Base-by-base conservation (phyloP, 2,797 vertebrate genomes). In the Mico argentatus region DNA sequence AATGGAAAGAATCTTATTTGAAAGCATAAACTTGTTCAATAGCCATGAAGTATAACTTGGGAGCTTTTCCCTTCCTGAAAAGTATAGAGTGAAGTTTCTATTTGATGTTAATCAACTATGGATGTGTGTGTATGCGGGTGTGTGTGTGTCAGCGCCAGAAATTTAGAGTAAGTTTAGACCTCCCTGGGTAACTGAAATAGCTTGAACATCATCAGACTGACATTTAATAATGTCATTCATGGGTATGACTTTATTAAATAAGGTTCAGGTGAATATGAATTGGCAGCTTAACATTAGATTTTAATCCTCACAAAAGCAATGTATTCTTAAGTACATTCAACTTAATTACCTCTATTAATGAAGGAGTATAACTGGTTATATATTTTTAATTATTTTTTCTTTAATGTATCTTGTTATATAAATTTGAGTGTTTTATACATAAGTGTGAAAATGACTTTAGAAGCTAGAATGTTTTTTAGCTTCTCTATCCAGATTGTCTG, bases 221-320 rank as follows among this genome's bases (percentile, higher is more conserved):
- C 24, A 88, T 41, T 79, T 88, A 91, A 46, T 86, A 84, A 44
- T 88, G 30, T 77, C 24, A 84, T 70, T 82, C 22, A 22, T 81
- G 17, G 61, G 7, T 75, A 67, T 92, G 59, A 92, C 46, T 76
- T 96, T 90, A 67, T 57, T 91, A 82, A 86, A 82, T 82, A 82
- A 86, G 86, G 57, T 86, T 90, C 30, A 81, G 50, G 41, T 77
- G 75, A 77, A 1, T 89, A 48, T 88, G 44, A 89, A 55, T 44
- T 72, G 41, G 19, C 76, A 89, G 84, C 52, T 70, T 88, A 81
- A 90, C 19, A 27, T 88, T 80, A 91, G 75, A 76, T 81, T 89
- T 95, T 41, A n/a, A 11, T 44, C 27, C 26, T 88, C 39, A 67
- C 26, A 90, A 82, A 87, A 64, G 50, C 46, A 61, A 36, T 41